phyloP scores from a whole-genome alignment of 2,113 vertebrate species.

The Vidua chalybeata region DNA sequence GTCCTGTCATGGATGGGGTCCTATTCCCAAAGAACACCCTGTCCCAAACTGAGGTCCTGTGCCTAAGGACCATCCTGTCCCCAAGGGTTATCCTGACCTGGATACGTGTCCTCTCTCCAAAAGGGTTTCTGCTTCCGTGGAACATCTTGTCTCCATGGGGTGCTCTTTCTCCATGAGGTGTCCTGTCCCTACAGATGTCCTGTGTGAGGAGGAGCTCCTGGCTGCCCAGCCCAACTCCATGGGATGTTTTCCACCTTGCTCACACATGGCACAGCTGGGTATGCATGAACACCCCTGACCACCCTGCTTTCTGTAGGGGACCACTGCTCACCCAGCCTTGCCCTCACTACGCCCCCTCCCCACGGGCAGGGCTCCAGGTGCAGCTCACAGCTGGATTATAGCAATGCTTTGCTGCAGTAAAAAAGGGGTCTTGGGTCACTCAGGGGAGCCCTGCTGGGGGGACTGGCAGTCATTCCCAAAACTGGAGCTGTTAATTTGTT shows the following conservation, averaged over 20 bases:
- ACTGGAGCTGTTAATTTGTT: not conserved
- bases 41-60: not conserved
- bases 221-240: not conserved
- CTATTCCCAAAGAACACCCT: not conserved
- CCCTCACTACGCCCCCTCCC: not conserved
- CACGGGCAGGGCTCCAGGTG: not conserved
- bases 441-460: not conserved
- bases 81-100: not conserved
- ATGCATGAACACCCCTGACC: not conserved
- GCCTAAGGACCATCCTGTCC: not conserved
- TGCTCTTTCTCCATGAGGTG: not conserved
- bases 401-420: not conserved
- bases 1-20: not conserved
- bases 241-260: not conserved
- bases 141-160: not conserved
- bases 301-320: not conserved
- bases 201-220: not conserved
- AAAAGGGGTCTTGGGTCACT: not conserved
- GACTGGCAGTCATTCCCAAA: not conserved
- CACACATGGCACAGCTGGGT: not conserved
- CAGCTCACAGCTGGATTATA: fast-evolving
- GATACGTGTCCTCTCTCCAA: not conserved
- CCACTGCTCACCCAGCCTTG: not conserved
- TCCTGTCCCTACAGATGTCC: not conserved
- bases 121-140: not conserved